These are phyloP conservation scores for Balearica regulorum DNA, from an alignment of 2,797 vertebrate species.

Conservation along the genomic window DNA sequence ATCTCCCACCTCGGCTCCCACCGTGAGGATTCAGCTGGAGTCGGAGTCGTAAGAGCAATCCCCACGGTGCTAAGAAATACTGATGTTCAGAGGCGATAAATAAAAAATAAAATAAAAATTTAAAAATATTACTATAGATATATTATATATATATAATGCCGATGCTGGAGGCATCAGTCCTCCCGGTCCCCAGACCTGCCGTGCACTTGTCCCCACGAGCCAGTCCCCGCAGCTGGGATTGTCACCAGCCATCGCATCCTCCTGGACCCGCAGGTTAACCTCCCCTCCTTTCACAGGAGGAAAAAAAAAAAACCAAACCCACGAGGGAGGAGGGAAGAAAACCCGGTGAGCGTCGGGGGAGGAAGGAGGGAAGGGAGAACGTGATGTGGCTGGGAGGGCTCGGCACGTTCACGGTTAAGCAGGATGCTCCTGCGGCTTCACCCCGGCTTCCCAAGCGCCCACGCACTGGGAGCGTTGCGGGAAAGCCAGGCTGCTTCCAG, in stretches of 20 bases:
- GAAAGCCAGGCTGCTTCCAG: neutral
- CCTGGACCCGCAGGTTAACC: neutral
- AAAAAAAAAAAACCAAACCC: neutral
- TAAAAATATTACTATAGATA: no score
- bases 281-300: neutral
- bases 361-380: neutral
- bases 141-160: neutral
- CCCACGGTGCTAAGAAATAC: neutral
- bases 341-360: neutral
- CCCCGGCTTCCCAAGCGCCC: neutral
- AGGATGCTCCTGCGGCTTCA: neutral
- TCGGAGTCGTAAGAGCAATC: neutral
- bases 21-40: fast-evolving
- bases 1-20: neutral
- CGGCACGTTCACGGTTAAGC: fast-evolving
- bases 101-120: neutral
- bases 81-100: neutral
- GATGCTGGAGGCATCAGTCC: neutral
- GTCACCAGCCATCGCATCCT: neutral
- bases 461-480: neutral
- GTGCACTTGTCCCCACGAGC: fast-evolving
- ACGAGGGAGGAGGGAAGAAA: neutral
- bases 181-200: neutral
- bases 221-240: neutral
- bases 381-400: neutral